Evolutionary conservation across 2,797 vertebrate genomes (phyloP).

Genomic region (Apogon talboti): DNA sequence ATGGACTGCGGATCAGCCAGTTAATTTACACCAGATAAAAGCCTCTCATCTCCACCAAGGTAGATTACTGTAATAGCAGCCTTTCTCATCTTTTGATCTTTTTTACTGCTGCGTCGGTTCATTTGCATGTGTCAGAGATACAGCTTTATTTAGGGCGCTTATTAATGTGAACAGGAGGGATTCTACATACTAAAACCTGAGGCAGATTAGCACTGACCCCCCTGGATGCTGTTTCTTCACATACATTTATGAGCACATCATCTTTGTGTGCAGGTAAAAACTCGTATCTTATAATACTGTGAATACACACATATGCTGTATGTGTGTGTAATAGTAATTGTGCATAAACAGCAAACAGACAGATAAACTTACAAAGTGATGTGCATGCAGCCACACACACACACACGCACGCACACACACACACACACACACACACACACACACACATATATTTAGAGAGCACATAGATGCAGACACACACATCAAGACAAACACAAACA

Average conservation of each 20-base stretch:
- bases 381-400: constrained; percentile 4
- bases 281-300: constrained; percentile 12
- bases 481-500: constrained; percentile 69
- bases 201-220: constrained; percentile 81
- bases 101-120: constrained; percentile 76
- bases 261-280: constrained; percentile 48
- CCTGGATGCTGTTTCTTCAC: constrained; percentile 64
- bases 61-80: constrained; percentile 83
- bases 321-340: constrained; percentile 3
- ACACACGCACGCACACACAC: constrained; percentile 4
- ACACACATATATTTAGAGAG: constrained; percentile 28
- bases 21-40: constrained; percentile 83
- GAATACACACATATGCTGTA: constrained; percentile 31
- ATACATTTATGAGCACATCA: constrained; percentile 51
- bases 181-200: constrained; percentile 76
- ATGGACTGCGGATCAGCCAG: constrained; percentile 76
- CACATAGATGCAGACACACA: neutral
- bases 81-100: constrained; percentile 84
- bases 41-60: constrained; percentile 77
- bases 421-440: constrained; percentile 70
- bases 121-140: constrained; percentile 86
- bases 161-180: constrained; percentile 82
- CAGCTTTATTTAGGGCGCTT: constrained; percentile 79
- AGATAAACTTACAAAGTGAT: constrained; percentile 24
- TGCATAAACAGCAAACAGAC: neutral